Percentiles rank a stretch among this genome's conserved stretches.
Conservation (phyloP, 2,113 vertebrate species). For the Grus americana region DNA sequence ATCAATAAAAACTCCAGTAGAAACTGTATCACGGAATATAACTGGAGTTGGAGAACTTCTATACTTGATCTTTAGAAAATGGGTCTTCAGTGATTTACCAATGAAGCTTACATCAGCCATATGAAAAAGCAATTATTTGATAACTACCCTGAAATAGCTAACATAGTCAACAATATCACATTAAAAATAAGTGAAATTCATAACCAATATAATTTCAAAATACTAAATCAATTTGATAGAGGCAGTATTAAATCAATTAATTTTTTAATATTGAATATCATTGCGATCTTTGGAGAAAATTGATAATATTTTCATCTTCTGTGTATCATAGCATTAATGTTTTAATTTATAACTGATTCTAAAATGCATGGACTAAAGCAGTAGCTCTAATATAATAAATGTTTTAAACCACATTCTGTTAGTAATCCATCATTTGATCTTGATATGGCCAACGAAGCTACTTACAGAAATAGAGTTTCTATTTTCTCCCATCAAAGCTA, state of each 20-base stretch:
- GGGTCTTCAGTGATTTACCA: neutral
- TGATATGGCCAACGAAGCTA: constrained; percentile 29
- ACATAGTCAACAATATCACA: neutral
- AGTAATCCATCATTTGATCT: constrained; percentile 21
- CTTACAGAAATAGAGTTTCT: constrained; percentile 1
- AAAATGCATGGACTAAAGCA: constrained; percentile 10
- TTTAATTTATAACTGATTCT: constrained; percentile 47
- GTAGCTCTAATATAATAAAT: constrained; percentile 4
- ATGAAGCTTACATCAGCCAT: neutral
- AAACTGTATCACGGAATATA: neutral
- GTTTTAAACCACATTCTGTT: neutral
- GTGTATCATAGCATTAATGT: constrained; percentile 14
- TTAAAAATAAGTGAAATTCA: neutral
- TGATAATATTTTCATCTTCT: constrained; percentile 31
- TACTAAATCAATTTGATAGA: constrained; percentile 8
- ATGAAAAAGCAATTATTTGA: neutral
- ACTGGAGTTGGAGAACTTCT: neutral
- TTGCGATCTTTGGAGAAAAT: neutral
- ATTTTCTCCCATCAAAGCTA: constrained; percentile 27
- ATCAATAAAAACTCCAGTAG: neutral
- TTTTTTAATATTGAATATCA: constrained; percentile 59
- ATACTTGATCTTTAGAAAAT: neutral
- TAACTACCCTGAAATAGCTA: constrained; percentile 7
- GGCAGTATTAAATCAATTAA: neutral
- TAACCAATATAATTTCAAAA: neutral